Conservation (phyloP, 2,113 vertebrate species). For the Etia nguti region DNA sequence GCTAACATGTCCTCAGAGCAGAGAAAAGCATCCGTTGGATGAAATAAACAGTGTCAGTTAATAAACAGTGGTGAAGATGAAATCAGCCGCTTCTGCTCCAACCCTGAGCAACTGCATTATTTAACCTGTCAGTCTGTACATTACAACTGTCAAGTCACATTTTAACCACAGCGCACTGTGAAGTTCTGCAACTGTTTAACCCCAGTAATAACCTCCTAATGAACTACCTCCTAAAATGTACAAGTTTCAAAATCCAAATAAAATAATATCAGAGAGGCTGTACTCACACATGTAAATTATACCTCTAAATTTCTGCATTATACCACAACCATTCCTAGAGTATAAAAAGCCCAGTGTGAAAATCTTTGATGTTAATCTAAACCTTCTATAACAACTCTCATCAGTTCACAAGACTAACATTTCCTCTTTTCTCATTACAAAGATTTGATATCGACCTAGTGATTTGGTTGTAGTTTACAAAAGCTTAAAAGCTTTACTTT, state of each 20-base stretch:
- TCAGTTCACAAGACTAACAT: background rate
- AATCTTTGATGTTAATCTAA: background rate
- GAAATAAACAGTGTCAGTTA: slow-evolving; percentile 54
- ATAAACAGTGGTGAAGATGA: slow-evolving; percentile 34
- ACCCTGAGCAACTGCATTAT: background rate
- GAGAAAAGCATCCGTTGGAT: slow-evolving; percentile 18
- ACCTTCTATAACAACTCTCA: background rate
- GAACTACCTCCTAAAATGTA: background rate
- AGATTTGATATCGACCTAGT: background rate
- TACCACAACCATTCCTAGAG: background rate
- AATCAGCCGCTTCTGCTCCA: slow-evolving; percentile 10
- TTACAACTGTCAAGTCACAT: background rate
- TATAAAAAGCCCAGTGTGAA: background rate
- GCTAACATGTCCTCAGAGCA: slow-evolving; percentile 56
- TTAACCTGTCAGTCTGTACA: slow-evolving; percentile 6
- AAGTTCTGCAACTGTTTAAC: background rate
- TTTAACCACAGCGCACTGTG: background rate
- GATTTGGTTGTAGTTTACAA: background rate
- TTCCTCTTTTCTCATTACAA: background rate
- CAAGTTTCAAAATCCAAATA: background rate
- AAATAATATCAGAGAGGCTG: background rate
- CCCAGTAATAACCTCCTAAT: background rate
- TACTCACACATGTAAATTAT: background rate
- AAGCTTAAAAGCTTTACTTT: background rate
- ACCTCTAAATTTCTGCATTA: background rate